phyloP scores from a whole-genome alignment of 1,140 invertebrate genomes.

The Apis mellifera region Amel_HAv3.1 CM009943.2:6300501-6301000 shows the following conservation, averaged over 20 bases:
- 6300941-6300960: constrained; percentile 19
- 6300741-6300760: not conserved
- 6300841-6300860: constrained; percentile 4
- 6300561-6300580: constrained; percentile 61
- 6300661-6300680: not conserved
- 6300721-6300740: not conserved
- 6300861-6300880: constrained; percentile 20
- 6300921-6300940: constrained; percentile 43
- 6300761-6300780: not conserved
- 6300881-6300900: constrained; percentile 43
- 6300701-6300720: no score
- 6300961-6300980: not conserved
- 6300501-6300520: constrained; percentile 60
- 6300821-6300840: constrained; percentile 1
- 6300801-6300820: not conserved
- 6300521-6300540: constrained; percentile 45
- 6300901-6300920: constrained; percentile 53
- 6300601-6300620: constrained; percentile 24
- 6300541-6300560: constrained; percentile 1
- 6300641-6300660: not conserved
- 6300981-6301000: not conserved
- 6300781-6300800: not conserved
- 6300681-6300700: not conserved
- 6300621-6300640: not conserved
- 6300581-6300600: constrained; percentile 31